Evolutionary conservation across 2,113 vertebrate species (phyloP).

Genomic region (Phalacrocorax aristotelis): DNA sequence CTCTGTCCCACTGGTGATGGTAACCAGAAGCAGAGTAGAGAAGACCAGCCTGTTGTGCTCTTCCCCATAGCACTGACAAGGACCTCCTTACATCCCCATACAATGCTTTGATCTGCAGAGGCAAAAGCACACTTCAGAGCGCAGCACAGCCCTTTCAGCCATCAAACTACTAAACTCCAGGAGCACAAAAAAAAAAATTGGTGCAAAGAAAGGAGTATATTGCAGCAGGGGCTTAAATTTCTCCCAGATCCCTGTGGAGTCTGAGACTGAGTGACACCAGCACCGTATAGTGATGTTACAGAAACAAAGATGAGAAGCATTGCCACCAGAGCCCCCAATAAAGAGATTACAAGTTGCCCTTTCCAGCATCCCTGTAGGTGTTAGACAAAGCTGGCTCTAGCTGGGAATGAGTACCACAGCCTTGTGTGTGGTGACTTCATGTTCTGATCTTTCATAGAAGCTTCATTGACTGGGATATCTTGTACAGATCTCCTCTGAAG

Average conservation of each 20-base stretch:
- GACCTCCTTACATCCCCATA: neutral
- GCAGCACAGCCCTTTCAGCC: neutral
- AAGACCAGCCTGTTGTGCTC: neutral
- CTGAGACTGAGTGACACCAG: neutral
- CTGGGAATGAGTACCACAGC: neutral
- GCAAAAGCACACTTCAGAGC: neutral
- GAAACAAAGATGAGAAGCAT: neutral
- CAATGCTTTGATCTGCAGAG: neutral
- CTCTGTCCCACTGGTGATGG: neutral
- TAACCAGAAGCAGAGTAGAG: neutral
- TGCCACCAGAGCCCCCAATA: neutral
- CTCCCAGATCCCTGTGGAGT: neutral
- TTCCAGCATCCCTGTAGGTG: neutral
- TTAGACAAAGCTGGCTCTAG: neutral
- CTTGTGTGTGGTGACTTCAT: neutral
- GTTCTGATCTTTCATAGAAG: neutral
- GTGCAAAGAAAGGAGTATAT: neutral
- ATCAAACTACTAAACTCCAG: neutral
- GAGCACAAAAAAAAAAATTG: neutral
- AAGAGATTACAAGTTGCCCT: neutral
- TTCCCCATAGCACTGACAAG: neutral
- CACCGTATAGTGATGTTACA: fast-evolving
- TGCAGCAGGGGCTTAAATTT: neutral
- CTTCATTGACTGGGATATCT: neutral
- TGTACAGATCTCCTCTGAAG: neutral